Evolutionary conservation across 23 tunicate genomes (phyloP).

Genomic region (Ascidia mentula): DNA sequence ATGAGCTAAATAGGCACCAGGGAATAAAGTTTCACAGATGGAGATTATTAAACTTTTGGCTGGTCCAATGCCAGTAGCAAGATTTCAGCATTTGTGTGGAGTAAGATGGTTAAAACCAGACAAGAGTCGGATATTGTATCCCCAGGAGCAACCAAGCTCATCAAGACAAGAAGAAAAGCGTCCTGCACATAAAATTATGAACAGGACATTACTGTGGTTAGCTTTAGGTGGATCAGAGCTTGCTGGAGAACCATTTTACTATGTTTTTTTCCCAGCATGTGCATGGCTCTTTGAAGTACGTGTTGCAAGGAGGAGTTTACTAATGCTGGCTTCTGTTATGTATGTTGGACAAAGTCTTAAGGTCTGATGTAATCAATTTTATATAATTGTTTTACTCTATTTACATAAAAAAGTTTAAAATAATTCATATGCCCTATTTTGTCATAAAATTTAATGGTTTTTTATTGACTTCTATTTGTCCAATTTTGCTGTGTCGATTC

Average conservation of each 20-base stretch:
- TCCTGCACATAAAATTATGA: neutral
- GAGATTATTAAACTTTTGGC: conserved; percentile 19
- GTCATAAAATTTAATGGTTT: no score
- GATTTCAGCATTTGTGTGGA: conserved; percentile 67
- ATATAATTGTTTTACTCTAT: no score
- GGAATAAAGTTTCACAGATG: no score
- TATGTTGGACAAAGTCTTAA: conserved; percentile 82
- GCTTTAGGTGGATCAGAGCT: conserved; percentile 57
- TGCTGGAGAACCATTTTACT: conserved; percentile 86
- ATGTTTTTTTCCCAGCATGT: conserved; percentile 75
- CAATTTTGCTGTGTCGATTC: no score
- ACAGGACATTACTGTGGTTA: conserved; percentile 19
- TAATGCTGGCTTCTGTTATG: conserved; percentile 57
- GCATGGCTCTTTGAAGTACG: conserved; percentile 62
- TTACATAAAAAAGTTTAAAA: no score
- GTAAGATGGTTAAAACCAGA: conserved; percentile 58
- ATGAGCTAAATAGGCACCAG: no score
- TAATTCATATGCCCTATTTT: no score
- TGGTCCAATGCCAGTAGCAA: conserved; percentile 57
- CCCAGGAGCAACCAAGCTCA: conserved; percentile 7
- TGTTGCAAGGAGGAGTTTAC: conserved; percentile 63
- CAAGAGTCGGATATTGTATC: conserved; percentile 26
- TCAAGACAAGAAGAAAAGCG: neutral
- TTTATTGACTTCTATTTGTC: no score
- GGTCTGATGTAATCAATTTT: conserved; percentile 56